Evolutionary conservation across 1,140 invertebrate species (phyloP).

Genomic region (Drosophila nebulosa): DNA sequence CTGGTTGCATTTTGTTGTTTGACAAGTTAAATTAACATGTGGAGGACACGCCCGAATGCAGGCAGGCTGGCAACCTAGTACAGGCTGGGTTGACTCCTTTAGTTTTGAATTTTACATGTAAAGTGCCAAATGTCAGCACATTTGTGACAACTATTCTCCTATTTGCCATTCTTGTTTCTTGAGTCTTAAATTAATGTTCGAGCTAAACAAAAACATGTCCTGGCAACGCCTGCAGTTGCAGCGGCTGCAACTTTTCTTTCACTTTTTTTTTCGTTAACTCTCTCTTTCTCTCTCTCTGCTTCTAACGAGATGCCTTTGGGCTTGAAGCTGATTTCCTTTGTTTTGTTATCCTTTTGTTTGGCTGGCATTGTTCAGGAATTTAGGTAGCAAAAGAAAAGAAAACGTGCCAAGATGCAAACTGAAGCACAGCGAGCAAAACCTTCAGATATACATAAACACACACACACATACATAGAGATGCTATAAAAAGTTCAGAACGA

Average conservation of each 20-base stretch:
- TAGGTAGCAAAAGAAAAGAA: slow-evolving; percentile 50
- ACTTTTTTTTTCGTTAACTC: slow-evolving; percentile 7
- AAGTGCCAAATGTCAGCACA: slow-evolving; percentile 70
- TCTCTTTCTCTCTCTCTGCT: background rate
- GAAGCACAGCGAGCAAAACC: slow-evolving; percentile 25
- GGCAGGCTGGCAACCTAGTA: background rate
- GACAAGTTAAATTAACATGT: slow-evolving; percentile 71
- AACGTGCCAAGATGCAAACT: slow-evolving; percentile 14
- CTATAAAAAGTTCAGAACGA: background rate
- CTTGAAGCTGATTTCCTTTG: slow-evolving; percentile 38
- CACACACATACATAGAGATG: background rate
- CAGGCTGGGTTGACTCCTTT: slow-evolving; percentile 9
- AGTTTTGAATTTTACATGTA: slow-evolving; percentile 46
- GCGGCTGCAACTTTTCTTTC: slow-evolving; percentile 7
- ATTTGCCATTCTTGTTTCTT: slow-evolving; percentile 22
- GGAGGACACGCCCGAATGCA: slow-evolving; percentile 26
- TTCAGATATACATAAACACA: slow-evolving; percentile 13
- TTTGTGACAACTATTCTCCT: slow-evolving; percentile 51
- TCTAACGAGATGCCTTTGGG: slow-evolving; percentile 15
- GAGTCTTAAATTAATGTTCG: slow-evolving; percentile 47
- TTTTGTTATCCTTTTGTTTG: slow-evolving; percentile 42
- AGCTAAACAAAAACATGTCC: slow-evolving; percentile 60
- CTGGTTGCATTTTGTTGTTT: slow-evolving; percentile 56
- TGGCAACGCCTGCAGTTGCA: slow-evolving; percentile 31
- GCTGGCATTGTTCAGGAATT: slow-evolving; percentile 39